These are phyloP conservation scores for Phragmatobia fuliginosa DNA, from an alignment of 2,888 invertebrate species.

Conservation along the genomic window DNA sequence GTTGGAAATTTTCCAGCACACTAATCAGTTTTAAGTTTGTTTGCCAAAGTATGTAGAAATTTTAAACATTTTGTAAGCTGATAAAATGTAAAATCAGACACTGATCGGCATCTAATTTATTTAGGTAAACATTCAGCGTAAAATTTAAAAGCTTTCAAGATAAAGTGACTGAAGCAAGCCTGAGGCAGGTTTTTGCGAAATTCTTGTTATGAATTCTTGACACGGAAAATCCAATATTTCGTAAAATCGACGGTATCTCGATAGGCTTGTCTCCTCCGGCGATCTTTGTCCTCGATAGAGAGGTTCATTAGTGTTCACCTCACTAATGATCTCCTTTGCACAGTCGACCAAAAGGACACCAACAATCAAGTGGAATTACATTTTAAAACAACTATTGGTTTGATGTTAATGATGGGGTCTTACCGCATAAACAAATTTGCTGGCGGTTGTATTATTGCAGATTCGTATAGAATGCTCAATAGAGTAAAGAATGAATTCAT, in stretches of 20 bases:
- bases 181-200: conserved; percentile 37
- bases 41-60: background rate
- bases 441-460: background rate
- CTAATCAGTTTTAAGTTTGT: conserved; percentile 7
- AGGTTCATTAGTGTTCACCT: conserved; percentile 79
- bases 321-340: conserved; percentile 73
- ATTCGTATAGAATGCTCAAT: too few species aligned
- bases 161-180: conserved; percentile 28
- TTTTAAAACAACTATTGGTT: conserved; percentile 50
- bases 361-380: conserved; percentile 46
- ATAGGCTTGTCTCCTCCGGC: conserved; percentile 61
- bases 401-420: background rate
- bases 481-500: too few species aligned
- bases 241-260: conserved; percentile 56
- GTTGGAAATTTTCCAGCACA: conserved; percentile 14
- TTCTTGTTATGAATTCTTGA: conserved; percentile 52
- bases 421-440: too few species aligned
- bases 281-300: conserved; percentile 70
- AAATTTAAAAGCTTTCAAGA: conserved; percentile 28
- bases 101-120: conserved; percentile 17
- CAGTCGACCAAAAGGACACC: conserved; percentile 49
- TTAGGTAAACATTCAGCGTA: conserved; percentile 21
- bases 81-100: conserved; percentile 5
- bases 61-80: background rate
- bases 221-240: conserved; percentile 58